Evolutionary conservation across 2,797 vertebrate genomes (phyloP).

Genomic region (Myotis myotis): DNA sequence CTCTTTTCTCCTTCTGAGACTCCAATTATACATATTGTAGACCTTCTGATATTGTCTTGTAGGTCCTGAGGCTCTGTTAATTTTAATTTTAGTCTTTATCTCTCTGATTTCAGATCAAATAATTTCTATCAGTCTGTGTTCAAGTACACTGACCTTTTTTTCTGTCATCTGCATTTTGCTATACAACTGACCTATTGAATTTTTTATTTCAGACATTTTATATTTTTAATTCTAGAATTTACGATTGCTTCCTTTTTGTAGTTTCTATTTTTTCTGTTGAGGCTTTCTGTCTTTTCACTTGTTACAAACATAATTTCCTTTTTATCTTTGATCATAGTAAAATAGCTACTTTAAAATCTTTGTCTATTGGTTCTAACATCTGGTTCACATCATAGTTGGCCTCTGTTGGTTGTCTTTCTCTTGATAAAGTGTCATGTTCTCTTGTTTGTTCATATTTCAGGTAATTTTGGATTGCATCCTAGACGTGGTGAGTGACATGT

Average conservation of each 20-base stretch:
- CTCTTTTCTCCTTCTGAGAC: not conserved
- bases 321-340: not conserved
- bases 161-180: not conserved
- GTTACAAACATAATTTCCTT: not conserved
- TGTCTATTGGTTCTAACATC: not conserved
- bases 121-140: not conserved
- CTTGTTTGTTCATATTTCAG: not conserved
- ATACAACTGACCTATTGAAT: not conserved
- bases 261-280: not conserved
- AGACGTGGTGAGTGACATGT: not conserved
- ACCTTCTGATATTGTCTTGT: not conserved
- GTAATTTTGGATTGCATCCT: not conserved
- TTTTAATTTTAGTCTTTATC: not conserved
- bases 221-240: conserved; percentile 17
- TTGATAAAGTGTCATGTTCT: not conserved
- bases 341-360: not conserved
- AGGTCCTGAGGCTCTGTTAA: not conserved
- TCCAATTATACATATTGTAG: not conserved
- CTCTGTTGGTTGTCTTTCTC: not conserved
- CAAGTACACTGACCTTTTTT: not conserved
- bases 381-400: not conserved
- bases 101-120: not conserved
- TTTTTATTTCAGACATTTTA: not conserved
- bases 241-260: not conserved
- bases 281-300: not conserved